Evolutionary conservation across 2,797 vertebrate species (phyloP).

Genomic region (Acridotheres tristis): DNA sequence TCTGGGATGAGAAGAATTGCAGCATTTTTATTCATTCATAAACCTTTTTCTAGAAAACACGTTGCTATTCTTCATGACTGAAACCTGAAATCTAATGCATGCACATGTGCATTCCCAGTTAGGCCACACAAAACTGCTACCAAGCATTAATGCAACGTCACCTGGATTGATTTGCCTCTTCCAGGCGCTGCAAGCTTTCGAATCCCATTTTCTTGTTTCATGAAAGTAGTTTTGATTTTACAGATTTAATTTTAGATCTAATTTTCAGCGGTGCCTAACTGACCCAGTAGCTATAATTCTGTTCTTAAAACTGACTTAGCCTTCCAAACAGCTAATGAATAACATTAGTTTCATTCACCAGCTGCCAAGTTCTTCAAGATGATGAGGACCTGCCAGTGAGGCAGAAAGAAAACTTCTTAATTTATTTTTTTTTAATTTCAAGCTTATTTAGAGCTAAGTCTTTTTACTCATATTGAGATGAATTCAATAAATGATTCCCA

Average conservation of each 20-base stretch:
- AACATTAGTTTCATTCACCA: neutral
- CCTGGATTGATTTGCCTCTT: neutral
- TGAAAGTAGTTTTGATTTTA: neutral
- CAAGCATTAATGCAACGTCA: neutral
- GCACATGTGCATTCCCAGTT: neutral
- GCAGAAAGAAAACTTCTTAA: neutral
- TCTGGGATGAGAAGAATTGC: neutral
- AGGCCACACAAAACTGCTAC: neutral
- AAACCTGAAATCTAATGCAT: neutral
- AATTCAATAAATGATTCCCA: neutral
- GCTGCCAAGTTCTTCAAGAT: neutral
- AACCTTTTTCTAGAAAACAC: neutral
- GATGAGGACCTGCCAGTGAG: neutral
- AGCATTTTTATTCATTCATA: neutral
- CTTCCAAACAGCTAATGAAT: conserved; percentile 1
- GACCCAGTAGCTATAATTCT: neutral
- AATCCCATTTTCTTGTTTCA: neutral
- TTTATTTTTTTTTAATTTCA: neutral
- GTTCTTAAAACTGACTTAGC: neutral
- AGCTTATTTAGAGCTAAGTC: neutral
- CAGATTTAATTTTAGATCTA: conserved; percentile 15
- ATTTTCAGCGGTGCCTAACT: neutral
- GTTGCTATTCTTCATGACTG: neutral
- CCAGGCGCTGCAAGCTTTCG: neutral
- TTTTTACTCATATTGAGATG: neutral